phyloP scores from a whole-genome alignment of 2,888 invertebrate species.

The Reticulitermes lucifugus region DNA sequence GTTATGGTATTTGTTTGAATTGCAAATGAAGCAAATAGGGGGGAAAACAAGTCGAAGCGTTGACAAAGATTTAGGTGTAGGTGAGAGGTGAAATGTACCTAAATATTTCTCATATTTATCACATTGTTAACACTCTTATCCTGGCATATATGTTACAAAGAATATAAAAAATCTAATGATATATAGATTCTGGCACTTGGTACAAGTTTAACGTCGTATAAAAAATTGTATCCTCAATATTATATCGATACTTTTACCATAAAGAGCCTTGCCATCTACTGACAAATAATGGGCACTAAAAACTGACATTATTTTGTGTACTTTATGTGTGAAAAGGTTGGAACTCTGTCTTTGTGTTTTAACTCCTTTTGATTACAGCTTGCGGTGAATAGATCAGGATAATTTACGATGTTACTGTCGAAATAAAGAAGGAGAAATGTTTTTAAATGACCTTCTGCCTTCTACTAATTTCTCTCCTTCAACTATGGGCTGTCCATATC shows the following conservation, averaged over 20 bases:
- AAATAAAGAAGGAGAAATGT: neutral
- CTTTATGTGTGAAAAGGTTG: neutral
- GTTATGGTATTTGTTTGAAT: slow-evolving; percentile 49
- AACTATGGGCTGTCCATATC: neutral
- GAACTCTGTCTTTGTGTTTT: neutral
- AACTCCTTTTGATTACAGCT: neutral
- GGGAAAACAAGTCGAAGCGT: slow-evolving; percentile 37
- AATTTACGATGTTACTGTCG: slow-evolving; percentile 7
- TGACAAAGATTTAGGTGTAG: slow-evolving; percentile 50
- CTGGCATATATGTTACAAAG: slow-evolving; percentile 35
- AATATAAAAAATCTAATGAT: slow-evolving; percentile 24
- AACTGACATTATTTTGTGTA: slow-evolving; percentile 42
- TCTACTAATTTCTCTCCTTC: neutral
- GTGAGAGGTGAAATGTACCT: slow-evolving; percentile 50
- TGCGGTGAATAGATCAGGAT: neutral
- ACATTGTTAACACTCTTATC: slow-evolving; percentile 48
- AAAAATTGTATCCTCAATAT: slow-evolving; percentile 39
- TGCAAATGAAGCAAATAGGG: slow-evolving; percentile 45
- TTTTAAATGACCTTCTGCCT: neutral
- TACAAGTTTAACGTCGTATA: slow-evolving; percentile 23
- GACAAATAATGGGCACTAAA: slow-evolving; percentile 49
- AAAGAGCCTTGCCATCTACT: slow-evolving; percentile 45
- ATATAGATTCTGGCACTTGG: slow-evolving; percentile 36
- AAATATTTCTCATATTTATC: slow-evolving; percentile 51
- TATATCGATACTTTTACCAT: slow-evolving; percentile 46